phyloP scores from a whole-genome alignment of 1,140 invertebrate genomes.

The Drosophila repleta region DNA sequence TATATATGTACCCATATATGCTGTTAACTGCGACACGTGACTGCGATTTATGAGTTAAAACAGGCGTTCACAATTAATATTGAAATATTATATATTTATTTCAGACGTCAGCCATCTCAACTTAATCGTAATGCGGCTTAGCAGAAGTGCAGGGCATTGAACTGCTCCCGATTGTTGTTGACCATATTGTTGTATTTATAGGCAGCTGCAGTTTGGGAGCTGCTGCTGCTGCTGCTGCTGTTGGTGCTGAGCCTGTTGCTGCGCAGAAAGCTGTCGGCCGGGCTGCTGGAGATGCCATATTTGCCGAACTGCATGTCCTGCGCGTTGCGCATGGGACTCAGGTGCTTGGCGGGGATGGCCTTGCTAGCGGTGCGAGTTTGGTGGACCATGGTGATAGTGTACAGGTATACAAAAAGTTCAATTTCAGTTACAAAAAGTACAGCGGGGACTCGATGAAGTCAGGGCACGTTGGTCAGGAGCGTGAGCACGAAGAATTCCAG shows the following conservation, averaged over 20 bases:
- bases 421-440: conserved; percentile 6
- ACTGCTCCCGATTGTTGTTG: conserved; percentile 74
- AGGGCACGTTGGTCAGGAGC: conserved; percentile 77
- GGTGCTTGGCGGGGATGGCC: conserved; percentile 72
- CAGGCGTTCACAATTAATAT: conserved; percentile 62
- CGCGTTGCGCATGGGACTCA: conserved; percentile 72
- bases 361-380: conserved; percentile 72
- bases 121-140: conserved; percentile 26
- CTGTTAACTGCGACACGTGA: conserved; percentile 56
- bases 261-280: conserved; percentile 57
- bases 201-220: conserved; percentile 31
- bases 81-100: conserved; percentile 59
- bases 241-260: conserved; percentile 34
- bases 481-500: conserved; percentile 80
- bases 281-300: conserved; percentile 64
- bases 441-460: conserved; percentile 27
- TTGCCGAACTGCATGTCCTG: conserved; percentile 55
- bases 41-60: conserved; percentile 70
- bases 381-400: conserved; percentile 67
- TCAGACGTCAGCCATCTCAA: conserved; percentile 17
- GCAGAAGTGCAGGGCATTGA: conserved; percentile 79
- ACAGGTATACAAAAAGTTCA: background rate
- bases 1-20: conserved; percentile 23
- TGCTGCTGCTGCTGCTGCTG: background rate
- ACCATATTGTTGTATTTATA: conserved; percentile 80